Evolutionary conservation across 2,797 vertebrate genomes (phyloP).

Genomic region (Lepus townsendii): DNA sequence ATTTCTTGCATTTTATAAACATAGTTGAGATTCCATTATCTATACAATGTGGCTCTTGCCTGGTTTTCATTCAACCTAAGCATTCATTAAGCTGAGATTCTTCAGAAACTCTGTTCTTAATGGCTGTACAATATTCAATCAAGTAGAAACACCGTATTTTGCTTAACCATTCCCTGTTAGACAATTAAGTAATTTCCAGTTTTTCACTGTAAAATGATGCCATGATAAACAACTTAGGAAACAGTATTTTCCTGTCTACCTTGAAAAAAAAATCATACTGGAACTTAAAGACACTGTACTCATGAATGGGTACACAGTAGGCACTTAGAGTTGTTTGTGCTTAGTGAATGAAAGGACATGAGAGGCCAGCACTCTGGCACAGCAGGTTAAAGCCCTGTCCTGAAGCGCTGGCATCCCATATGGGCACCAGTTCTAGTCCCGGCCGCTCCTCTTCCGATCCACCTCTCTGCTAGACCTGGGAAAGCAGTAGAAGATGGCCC

Average conservation of each 20-base stretch:
- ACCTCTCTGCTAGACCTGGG: too few relatives aligned
- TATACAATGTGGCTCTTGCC: neutral
- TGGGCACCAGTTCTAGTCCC: too few relatives aligned
- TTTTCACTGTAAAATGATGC: conserved; percentile 41
- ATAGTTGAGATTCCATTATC: conserved; percentile 50
- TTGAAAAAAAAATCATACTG: neutral
- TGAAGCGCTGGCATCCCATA: too few relatives aligned
- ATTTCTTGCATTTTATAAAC: conserved; percentile 59
- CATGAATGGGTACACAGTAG: neutral
- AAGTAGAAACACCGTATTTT: conserved; percentile 33
- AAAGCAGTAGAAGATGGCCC: too few relatives aligned
- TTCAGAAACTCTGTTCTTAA: conserved; percentile 28
- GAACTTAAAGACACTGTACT: neutral
- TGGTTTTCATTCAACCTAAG: conserved; percentile 46
- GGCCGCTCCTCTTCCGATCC: too few relatives aligned
- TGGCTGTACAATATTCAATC: neutral
- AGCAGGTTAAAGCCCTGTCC: too few relatives aligned
- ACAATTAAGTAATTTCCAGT: conserved; percentile 4
- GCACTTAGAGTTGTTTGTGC: too few relatives aligned
- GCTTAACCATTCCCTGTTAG: neutral
- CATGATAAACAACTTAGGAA: conserved; percentile 10
- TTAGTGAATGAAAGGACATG: too few relatives aligned
- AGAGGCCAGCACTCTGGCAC: neutral
- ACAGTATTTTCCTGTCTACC: neutral
- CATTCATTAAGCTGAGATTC: conserved; percentile 29